Percentiles rank a stretch among this genome's conserved stretches.
Conservation (phyloP, 2,888 invertebrate species). For the Hofmannophila pseudospretella region DNA sequence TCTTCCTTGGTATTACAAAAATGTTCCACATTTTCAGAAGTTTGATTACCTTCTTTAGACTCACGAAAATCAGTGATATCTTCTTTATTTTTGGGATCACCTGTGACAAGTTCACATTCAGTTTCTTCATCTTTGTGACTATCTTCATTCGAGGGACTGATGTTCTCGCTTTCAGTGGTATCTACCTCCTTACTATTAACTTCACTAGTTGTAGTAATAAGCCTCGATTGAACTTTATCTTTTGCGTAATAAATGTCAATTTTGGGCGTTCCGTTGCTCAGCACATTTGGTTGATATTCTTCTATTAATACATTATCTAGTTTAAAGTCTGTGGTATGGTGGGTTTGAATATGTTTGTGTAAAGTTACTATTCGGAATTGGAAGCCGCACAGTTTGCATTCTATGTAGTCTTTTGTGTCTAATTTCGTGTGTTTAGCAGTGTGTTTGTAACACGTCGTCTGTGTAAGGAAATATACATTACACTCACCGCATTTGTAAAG, state of each 20-base stretch:
- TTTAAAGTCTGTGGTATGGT: conserved; percentile 32
- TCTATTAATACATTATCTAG: conserved; percentile 35
- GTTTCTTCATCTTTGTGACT: no score
- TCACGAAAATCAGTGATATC: no score
- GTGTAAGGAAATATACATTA: conserved; percentile 39
- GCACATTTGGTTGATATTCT: conserved; percentile 25
- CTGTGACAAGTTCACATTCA: not conserved
- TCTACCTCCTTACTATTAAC: not conserved
- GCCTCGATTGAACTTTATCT: conserved; percentile 37
- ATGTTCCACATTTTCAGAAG: no score
- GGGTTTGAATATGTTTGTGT: conserved; percentile 32
- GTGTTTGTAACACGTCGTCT: conserved; percentile 35
- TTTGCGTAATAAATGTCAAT: conserved; percentile 28
- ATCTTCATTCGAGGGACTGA: no score
- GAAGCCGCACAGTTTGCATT: conserved; percentile 46
- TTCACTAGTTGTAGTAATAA: conserved; percentile 41
- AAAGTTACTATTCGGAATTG: conserved; percentile 38
- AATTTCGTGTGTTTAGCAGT: conserved; percentile 25
- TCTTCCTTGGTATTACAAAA: no score
- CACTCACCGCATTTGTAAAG: conserved; percentile 36
- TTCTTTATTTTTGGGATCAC: not conserved
- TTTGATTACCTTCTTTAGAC: no score
- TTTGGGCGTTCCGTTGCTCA: conserved; percentile 7
- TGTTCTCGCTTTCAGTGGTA: not conserved
- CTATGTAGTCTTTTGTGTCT: conserved; percentile 40